Base-by-base conservation (phyloP, 2,113 vertebrate genomes). In the Odocoileus hemionus region DNA sequence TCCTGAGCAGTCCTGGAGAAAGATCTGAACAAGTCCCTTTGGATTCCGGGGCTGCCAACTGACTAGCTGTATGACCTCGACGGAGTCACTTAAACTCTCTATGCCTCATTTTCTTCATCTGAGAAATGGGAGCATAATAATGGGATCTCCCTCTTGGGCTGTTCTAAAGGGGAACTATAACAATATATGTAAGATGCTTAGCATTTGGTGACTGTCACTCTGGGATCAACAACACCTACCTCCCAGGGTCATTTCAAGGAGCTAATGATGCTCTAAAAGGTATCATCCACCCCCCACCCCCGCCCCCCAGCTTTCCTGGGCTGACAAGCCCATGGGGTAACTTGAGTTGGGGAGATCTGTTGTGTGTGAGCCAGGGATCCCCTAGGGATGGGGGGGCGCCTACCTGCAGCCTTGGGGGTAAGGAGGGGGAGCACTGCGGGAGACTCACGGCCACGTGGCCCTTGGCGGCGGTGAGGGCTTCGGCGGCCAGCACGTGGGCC, bases 401-500 rank as follows among this genome's bases (percentile, higher is more conserved):
- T 11, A 39, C 47, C 54, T 26, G 7, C 28, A 43, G 64, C 23
- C 74, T 0, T 0, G 8, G 17, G 15, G 8, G 43, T 55, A 10
- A 28, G 11, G 2, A 1, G 12, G 28, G 33, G 19, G 36, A n/a
- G 30, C 8, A 4, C 1, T 7, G 10, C 26, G n/a, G 58, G 84
- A 57, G 78, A 99, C 99, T 99, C 98, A 99, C 99, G 36, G 99
- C 99, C 17, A 99, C 95, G 1, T 98, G 99, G 94, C 95, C 98
- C 98, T 98, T 99, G 95, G 98, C 98, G 0, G 97, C 86, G 0
- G 99, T 99, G 87, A 99, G 99, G 5, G 99, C 99, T 89, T 99
- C 99, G 0, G 99, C 99, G 0, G 99, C 99, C 93, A 99, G 98
- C 50, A 98, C 80, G 64, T 99, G 99, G 5, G 99, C 99, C 98